phyloP scores from a whole-genome alignment of 1,140 invertebrate genomes.

The Carposina sasakii region DNA sequence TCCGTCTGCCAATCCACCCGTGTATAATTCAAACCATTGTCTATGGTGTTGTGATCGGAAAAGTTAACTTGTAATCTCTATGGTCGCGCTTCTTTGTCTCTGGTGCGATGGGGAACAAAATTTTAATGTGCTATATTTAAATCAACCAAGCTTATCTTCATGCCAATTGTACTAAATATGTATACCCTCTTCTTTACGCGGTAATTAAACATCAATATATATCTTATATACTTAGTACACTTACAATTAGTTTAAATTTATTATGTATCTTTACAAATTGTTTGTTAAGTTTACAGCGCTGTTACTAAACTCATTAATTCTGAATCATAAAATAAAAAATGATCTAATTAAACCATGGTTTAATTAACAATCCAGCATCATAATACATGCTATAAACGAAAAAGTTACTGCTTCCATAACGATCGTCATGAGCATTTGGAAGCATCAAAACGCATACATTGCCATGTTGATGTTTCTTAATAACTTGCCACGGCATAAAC shows the following conservation, averaged over 20 bases:
- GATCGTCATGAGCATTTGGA: constrained; percentile 47
- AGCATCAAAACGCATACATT: constrained; percentile 37
- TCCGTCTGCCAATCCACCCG: constrained; percentile 54
- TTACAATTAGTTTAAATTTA: no score
- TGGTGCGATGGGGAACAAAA: constrained; percentile 10
- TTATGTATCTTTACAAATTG: no score
- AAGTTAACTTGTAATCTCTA: constrained; percentile 66
- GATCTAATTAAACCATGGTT: constrained; percentile 54
- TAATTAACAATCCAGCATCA: constrained; percentile 41
- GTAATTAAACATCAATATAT: no score
- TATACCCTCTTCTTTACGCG: no score
- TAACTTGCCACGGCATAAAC: constrained; percentile 25
- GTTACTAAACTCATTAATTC: constrained; percentile 45
- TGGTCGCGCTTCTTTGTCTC: constrained; percentile 34
- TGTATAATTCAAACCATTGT: constrained; percentile 66
- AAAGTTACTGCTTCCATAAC: constrained; percentile 46
- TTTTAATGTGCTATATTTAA: constrained; percentile 7
- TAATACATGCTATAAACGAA: constrained; percentile 53
- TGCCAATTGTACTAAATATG: no score
- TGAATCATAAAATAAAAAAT: constrained; percentile 50
- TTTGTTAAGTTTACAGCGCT: no score
- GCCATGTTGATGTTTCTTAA: constrained; percentile 31
- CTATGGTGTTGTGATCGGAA: constrained; percentile 66
- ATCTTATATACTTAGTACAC: no score
- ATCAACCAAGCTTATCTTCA: no score